Evolutionary conservation across 2,797 vertebrate species (phyloP).

Genomic region (Pogoniulus pusillus): DNA sequence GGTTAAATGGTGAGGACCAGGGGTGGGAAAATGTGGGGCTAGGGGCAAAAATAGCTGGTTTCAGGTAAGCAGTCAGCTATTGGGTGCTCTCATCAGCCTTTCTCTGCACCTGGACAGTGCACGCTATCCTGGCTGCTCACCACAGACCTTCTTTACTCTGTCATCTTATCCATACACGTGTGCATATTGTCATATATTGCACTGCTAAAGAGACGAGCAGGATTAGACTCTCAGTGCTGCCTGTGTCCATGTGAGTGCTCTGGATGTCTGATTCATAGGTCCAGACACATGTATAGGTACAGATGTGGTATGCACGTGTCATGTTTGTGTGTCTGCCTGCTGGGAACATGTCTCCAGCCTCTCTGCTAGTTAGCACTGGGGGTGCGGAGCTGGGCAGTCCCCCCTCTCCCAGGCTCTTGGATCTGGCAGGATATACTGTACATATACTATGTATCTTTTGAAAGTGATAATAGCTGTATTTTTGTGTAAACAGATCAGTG

Average conservation of each 20-base stretch:
- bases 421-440: neutral
- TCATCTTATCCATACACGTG: accelerated
- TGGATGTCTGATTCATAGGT: accelerated
- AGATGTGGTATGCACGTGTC: accelerated
- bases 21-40: neutral
- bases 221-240: neutral
- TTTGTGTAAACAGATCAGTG: neutral
- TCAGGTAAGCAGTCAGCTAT: neutral
- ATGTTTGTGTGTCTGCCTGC: neutral
- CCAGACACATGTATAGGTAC: accelerated
- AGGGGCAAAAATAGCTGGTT: neutral
- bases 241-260: no score
- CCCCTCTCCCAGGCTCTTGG: neutral
- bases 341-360: neutral
- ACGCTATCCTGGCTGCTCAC: neutral
- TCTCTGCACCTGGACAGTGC: accelerated
- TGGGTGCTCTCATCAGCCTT: neutral
- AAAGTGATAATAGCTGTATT: neutral
- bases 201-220: accelerated
- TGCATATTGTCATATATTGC: neutral
- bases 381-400: neutral
- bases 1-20: neutral
- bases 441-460: neutral
- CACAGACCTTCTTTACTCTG: neutral
- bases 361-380: accelerated